Evolutionary conservation across 1,140 invertebrate genomes (phyloP).

Genomic region (Holotrichia oblita): DNA sequence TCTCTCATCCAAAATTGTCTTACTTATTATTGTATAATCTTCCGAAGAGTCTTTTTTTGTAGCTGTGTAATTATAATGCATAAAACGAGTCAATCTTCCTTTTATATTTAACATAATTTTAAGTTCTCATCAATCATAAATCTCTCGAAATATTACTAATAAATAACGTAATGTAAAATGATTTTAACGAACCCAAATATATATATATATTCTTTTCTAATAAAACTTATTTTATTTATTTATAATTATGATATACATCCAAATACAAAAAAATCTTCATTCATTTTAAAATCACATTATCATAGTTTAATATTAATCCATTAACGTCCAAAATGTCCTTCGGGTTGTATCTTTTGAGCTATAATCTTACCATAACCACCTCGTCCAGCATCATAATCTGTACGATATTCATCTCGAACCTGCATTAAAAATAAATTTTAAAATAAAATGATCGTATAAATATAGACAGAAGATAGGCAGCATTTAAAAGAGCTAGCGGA

Average conservation of each 20-base stretch:
- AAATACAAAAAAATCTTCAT: neutral
- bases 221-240: neutral
- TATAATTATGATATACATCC: neutral
- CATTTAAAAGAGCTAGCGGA: too few relatives aligned
- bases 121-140: neutral
- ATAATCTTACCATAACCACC: constrained; percentile 97
- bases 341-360: constrained; percentile 75
- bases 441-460: too few relatives aligned
- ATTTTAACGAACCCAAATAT: constrained; percentile 8
- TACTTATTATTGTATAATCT: too few relatives aligned
- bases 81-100: neutral
- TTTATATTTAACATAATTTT: neutral
- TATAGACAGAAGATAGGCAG: too few relatives aligned
- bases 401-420: constrained; percentile 98
- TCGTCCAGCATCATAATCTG: constrained; percentile 94
- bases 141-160: constrained; percentile 9
- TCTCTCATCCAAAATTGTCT: constrained; percentile 23
- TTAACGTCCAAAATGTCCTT: constrained; percentile 47
- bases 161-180: neutral
- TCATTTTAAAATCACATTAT: neutral
- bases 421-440: constrained; percentile 56
- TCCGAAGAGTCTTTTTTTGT: neutral
- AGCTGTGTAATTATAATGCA: too few relatives aligned
- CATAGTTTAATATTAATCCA: neutral
- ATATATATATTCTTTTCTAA: constrained; percentile 6